A percentile compares a stretch with the other conserved stretches of the same genome.
These are phyloP conservation scores for Acestrorhynchus altus DNA, from an alignment of 2,797 vertebrate genomes.

Conservation along the genomic window DNA sequence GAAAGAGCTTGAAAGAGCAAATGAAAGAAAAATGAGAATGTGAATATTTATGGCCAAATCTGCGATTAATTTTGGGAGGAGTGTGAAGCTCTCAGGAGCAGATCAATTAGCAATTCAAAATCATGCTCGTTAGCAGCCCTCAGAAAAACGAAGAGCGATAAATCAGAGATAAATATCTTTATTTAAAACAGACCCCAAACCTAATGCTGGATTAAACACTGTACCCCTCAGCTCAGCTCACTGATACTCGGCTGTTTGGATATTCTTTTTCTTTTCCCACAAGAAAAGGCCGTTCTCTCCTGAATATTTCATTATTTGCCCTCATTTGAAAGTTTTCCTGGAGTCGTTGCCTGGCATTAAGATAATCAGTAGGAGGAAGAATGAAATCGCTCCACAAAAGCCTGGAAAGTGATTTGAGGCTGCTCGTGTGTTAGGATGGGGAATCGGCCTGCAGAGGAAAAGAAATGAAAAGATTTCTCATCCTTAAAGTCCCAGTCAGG, in stretches of 20 bases:
- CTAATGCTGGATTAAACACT: too few relatives aligned
- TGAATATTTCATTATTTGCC: conserved; percentile 2
- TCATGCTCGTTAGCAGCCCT: too few relatives aligned
- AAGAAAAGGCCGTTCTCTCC: neutral
- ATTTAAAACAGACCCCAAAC: too few relatives aligned
- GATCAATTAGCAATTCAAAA: too few relatives aligned
- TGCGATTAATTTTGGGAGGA: too few relatives aligned
- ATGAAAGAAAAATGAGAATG: too few relatives aligned
- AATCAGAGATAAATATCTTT: too few relatives aligned
- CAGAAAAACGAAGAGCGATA: too few relatives aligned
- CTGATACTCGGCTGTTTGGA: neutral
- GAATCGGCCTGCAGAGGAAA: neutral
- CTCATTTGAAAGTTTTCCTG: neutral
- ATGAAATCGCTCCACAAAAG: neutral
- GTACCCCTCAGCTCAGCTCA: too few relatives aligned
- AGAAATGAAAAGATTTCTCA: neutral
- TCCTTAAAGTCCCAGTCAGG: neutral
- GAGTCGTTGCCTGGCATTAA: neutral
- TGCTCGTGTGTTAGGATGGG: neutral
- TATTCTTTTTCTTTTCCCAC: neutral
- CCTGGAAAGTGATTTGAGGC: neutral
- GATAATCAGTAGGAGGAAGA: conserved; percentile 32
- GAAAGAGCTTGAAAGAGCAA: too few relatives aligned
- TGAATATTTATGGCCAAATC: too few relatives aligned
- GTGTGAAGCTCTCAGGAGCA: too few relatives aligned